A percentile compares a stretch with the other conserved stretches of the same genome.
Conservation (phyloP, 2,797 vertebrate genomes). For the Dendrocincla fuliginosa region DNA sequence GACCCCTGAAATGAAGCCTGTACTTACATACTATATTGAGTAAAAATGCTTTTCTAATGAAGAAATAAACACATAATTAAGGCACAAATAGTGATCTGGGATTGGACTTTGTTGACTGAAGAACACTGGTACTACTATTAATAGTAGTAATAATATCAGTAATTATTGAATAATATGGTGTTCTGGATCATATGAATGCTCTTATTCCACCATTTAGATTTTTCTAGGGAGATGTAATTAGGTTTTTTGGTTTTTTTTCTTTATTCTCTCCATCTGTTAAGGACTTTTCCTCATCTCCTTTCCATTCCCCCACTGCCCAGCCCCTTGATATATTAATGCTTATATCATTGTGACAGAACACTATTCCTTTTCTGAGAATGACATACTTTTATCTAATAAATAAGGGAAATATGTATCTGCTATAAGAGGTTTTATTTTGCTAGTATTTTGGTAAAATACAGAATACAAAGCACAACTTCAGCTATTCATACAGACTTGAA, state of each 20-base stretch:
- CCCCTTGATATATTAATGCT: not conserved
- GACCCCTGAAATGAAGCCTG: not conserved
- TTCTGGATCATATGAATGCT: not conserved
- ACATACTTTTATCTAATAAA: not conserved
- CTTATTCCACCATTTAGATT: not conserved
- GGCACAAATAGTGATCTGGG: not conserved
- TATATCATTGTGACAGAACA: not conserved
- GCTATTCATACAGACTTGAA: not conserved
- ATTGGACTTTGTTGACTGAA: not conserved
- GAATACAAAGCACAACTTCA: not conserved
- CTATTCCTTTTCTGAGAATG: not conserved
- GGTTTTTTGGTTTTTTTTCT: fast-evolving
- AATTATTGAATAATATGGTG: not conserved
- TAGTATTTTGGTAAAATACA: not conserved
- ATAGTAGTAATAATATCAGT: not conserved
- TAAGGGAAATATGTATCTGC: not conserved
- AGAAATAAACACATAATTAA: not conserved
- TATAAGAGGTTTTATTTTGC: not conserved
- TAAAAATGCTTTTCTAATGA: not conserved
- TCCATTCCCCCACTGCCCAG: not conserved
- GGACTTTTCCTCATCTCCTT: not conserved
- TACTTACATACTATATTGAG: not conserved
- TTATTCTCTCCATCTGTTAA: not conserved
- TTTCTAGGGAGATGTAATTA: not conserved
- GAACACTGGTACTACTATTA: not conserved